These are phyloP conservation scores for Microtus oregoni DNA, from an alignment of 2,113 vertebrate genomes.

Conservation along the genomic window DNA sequence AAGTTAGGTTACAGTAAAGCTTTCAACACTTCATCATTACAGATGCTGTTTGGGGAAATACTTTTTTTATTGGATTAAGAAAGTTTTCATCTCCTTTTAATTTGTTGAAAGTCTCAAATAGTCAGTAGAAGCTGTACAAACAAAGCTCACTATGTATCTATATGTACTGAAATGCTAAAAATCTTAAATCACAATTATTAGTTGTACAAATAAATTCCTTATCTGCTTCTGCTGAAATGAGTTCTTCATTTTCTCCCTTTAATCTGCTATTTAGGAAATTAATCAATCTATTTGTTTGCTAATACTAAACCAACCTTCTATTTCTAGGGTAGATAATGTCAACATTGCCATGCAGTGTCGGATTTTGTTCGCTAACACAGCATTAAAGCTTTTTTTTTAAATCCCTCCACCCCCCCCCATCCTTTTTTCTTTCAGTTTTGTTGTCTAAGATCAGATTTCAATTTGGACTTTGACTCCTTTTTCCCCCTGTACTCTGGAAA, in stretches of 20 bases:
- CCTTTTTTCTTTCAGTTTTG: neutral
- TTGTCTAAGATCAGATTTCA: neutral
- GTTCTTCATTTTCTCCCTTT: neutral
- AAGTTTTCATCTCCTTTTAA: neutral
- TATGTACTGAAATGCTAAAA: constrained; percentile 17
- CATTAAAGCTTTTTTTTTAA: neutral
- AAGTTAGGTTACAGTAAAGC: neutral
- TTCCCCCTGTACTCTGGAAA: neutral
- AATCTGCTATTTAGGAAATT: neutral
- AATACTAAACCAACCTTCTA: neutral
- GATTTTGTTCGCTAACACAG: neutral
- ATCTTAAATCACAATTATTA: neutral
- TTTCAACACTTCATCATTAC: constrained; percentile 18
- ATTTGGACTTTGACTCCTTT: neutral
- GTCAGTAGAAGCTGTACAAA: neutral
- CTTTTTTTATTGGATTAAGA: neutral
- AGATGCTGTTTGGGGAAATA: neutral
- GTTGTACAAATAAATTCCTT: neutral
- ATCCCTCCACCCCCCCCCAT: neutral
- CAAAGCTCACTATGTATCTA: neutral
- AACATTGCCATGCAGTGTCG: neutral
- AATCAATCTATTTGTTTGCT: neutral
- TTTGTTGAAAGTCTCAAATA: constrained; percentile 23
- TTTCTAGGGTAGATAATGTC: neutral
- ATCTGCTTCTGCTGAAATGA: neutral